Evolutionary conservation across 2,113 vertebrate species (phyloP), one percentile per base, ranked within the genome.

Genomic region (Phrynocephalus versicolor): DNA sequence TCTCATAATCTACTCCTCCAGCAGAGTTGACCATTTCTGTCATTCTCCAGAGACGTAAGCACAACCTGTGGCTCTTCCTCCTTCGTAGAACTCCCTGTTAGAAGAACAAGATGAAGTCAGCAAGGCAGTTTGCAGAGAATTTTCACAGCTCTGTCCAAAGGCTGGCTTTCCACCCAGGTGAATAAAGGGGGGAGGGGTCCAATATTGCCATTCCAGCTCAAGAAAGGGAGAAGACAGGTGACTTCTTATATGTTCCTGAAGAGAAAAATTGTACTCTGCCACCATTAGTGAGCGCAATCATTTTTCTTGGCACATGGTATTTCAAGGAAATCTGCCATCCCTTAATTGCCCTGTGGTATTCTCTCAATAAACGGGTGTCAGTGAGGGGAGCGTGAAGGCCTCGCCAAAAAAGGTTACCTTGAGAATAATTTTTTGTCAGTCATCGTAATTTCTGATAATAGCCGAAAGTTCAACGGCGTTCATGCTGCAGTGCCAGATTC

Each of bases 51-150:
- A 10, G 45, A 51, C 10, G 5, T 51, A 51, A 6, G 45, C 5
- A 51, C 5, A 51, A 10, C 45, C 45, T 51, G 45, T 51, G 45
- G 45, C 10, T 6, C 45, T 51, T 51, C 45, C 45, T 51, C 45
- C 10, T 51, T 51, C 10, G 45, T 51, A 51, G 45, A 51, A 51
- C 58, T 19, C 18, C 3, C 12, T 5, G 3, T 67, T 13, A 19
- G 82, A 25, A 86, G 67, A n/a, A n/a, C n/a, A n/a, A n/a, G n/a
- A n/a, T n/a, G n/a, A n/a, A n/a, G n/a, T n/a, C n/a, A n/a, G n/a
- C n/a, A n/a, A 62, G 88, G 6, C 25, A 0, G 0, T 58, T 58
- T 65, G 0, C 0, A 39, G 73, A 7, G 64, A 64, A 58, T 64
- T 77, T 13, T 71, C 0, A 0, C 65, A 37, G 2, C 21, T 9